Percentiles rank a stretch among this genome's conserved stretches.
phyloP scores from a whole-genome alignment of 2,113 vertebrate genomes.

The Megaceryle maxima region DNA sequence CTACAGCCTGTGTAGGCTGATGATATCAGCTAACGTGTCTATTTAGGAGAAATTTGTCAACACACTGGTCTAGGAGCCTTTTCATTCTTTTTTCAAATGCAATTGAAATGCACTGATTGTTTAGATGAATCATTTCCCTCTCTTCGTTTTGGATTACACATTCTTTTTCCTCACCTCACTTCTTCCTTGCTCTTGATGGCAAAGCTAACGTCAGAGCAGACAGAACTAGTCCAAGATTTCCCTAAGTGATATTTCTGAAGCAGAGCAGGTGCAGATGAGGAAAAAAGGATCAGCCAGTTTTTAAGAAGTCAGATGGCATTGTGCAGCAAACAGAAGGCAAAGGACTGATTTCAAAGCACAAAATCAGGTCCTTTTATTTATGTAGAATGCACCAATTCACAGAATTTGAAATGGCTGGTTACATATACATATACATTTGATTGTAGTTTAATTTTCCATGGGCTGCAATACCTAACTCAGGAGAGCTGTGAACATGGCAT shows the following conservation, averaged over 20 bases:
- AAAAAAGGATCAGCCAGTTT: conserved; percentile 44
- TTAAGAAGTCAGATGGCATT: conserved; percentile 75
- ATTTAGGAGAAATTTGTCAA: conserved; percentile 13
- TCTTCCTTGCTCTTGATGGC: conserved; percentile 12
- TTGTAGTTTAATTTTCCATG: conserved; percentile 57
- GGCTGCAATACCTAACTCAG: conserved; percentile 47
- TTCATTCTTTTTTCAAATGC: conserved; percentile 40
- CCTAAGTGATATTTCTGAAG: conserved; percentile 63
- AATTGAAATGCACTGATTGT: conserved; percentile 48
- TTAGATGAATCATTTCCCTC: conserved; percentile 60
- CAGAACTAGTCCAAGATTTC: conserved; percentile 52
- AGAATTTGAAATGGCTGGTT: conserved; percentile 69
- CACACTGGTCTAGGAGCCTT: neutral
- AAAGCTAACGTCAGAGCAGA: conserved; percentile 47
- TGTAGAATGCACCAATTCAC: conserved; percentile 70
- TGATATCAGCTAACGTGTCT: neutral
- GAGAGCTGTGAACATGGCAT: neutral
- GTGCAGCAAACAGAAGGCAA: conserved; percentile 70
- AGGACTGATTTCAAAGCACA: conserved; percentile 68
- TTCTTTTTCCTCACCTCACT: conserved; percentile 6
- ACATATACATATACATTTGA: conserved; percentile 66
- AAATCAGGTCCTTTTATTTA: conserved; percentile 76
- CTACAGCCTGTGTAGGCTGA: neutral
- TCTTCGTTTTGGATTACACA: conserved; percentile 37
- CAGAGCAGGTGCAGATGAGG: conserved; percentile 72